These are phyloP conservation scores for Temnopleurus reevesii DNA, from an alignment of 53 echinoderm and acorn worm species.

Conservation along the genomic window DNA sequence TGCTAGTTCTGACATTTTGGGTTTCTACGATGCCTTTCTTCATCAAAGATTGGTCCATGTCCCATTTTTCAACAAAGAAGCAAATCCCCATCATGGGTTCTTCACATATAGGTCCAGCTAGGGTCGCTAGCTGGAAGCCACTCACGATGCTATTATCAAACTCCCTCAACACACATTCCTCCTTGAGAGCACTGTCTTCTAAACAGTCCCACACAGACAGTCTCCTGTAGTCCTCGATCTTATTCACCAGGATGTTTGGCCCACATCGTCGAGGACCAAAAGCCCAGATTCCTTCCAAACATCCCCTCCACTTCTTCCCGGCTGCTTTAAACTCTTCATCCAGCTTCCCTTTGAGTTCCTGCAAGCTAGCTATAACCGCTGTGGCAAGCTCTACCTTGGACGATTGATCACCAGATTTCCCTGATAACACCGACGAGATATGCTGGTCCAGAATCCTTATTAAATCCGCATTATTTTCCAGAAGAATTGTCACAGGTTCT, in stretches of 20 bases:
- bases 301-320: conserved; percentile 88
- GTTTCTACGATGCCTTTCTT: not conserved
- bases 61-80: conserved; percentile 80
- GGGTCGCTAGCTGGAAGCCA: conserved; percentile 95
- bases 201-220: conserved; percentile 84
- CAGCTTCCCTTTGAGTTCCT: conserved; percentile 69
- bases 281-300: conserved; percentile 80
- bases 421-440: conserved; percentile 60
- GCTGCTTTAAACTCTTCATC: conserved; percentile 72
- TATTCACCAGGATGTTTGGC: conserved; percentile 89
- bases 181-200: conserved; percentile 5
- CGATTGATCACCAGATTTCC: conserved; percentile 59
- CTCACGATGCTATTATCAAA: conserved; percentile 92
- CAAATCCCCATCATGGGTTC: conserved; percentile 99
- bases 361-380: conserved; percentile 57
- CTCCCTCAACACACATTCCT: conserved; percentile 43
- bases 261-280: conserved; percentile 95
- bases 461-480: conserved; percentile 81
- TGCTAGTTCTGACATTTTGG: not conserved
- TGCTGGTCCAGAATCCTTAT: conserved; percentile 78
- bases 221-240: conserved; percentile 75
- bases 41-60: conserved; percentile 53
- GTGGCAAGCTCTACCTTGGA: conserved; percentile 49
- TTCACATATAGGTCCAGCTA: conserved; percentile 93
- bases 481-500: conserved; percentile 69